These are phyloP conservation scores for Lasiommata megera DNA, from an alignment of 2,888 invertebrate genomes.

Conservation along the genomic window DNA sequence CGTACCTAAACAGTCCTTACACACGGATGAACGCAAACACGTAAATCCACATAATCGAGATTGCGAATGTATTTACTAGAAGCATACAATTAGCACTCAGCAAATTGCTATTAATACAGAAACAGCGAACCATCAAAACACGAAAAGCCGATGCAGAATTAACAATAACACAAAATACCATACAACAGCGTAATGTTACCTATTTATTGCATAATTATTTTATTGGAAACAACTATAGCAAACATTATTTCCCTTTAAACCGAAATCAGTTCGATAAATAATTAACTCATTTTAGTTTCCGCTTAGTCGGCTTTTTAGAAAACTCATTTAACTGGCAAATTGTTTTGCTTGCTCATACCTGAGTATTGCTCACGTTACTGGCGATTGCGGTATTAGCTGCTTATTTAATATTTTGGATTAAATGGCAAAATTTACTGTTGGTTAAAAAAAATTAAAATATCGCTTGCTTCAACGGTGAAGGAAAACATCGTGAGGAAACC, in stretches of 20 bases:
- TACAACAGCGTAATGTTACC: conserved; percentile 29
- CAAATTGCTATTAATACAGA: conserved; percentile 6
- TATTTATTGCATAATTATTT: conserved; percentile 37
- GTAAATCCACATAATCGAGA: neutral
- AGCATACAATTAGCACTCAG: conserved; percentile 1
- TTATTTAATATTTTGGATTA: neutral
- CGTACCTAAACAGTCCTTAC: too few species aligned
- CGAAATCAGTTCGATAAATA: conserved; percentile 59
- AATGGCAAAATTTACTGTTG: too few species aligned
- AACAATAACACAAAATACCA: conserved; percentile 26
- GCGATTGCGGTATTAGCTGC: conserved; percentile 29
- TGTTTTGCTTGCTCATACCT: conserved; percentile 62
- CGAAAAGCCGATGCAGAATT: conserved; percentile 27
- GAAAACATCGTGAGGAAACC: too few species aligned
- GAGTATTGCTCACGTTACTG: conserved; percentile 52
- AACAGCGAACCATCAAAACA: conserved; percentile 12
- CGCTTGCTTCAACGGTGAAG: too few species aligned
- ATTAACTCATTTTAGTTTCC: conserved; percentile 75
- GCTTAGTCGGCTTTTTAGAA: conserved; percentile 80
- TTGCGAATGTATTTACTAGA: neutral
- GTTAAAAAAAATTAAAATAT: too few species aligned
- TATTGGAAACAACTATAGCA: conserved; percentile 33
- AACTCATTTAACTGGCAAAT: conserved; percentile 78
- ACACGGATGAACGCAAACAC: neutral
- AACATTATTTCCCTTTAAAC: conserved; percentile 45